Evolutionary conservation across 2,888 invertebrate species (phyloP).

Genomic region (Pristionchus mayeri): DNA sequence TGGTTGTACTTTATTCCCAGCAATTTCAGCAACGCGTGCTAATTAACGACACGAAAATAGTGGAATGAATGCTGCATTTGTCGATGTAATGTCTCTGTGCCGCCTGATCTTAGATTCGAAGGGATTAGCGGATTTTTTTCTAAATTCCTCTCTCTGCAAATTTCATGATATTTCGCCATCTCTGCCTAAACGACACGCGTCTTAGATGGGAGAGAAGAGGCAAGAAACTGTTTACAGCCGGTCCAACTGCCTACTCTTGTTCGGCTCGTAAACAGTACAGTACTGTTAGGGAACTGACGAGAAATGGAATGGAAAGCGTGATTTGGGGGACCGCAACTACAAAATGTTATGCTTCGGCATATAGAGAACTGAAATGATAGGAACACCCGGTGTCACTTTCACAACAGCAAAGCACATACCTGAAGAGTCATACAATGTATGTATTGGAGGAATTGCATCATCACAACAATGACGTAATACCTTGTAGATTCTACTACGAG

Average conservation of each 20-base stretch:
- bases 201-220: neutral
- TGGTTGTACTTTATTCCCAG: no score
- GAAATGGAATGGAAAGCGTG: neutral
- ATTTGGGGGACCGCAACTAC: neutral
- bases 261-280: constrained; percentile 28
- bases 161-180: neutral
- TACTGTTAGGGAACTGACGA: constrained; percentile 10
- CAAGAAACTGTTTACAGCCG: constrained; percentile 26
- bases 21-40: no score
- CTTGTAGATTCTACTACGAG: constrained; percentile 79
- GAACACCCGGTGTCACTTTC: no score
- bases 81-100: no score
- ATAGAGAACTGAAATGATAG: no score
- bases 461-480: no score
- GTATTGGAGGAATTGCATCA: no score
- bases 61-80: no score
- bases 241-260: constrained; percentile 11
- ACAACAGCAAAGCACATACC: no score
- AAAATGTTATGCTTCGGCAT: neutral
- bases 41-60: no score
- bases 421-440: no score
- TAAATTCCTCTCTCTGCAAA: neutral
- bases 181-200: neutral
- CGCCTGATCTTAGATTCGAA: neutral
- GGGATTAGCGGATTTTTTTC: neutral